These are phyloP conservation scores for Siniperca chuatsi DNA, from an alignment of 2,113 vertebrate species.

Conservation along the genomic window DNA sequence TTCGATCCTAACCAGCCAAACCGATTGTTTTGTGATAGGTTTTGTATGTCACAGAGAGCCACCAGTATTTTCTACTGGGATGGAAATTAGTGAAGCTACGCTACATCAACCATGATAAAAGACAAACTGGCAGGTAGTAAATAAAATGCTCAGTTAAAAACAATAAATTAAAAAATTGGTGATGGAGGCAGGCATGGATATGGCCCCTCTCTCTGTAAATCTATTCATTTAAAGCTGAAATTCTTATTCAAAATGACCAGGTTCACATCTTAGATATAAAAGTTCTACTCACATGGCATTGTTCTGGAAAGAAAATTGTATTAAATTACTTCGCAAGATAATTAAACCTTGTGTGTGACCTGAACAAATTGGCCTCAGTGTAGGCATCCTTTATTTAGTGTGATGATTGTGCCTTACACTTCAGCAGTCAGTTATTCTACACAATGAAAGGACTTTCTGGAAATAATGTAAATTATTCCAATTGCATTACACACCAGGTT, in stretches of 20 bases:
- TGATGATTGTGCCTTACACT: slow-evolving; percentile 2
- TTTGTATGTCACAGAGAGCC: background rate
- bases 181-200: background rate
- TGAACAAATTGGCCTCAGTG: background rate
- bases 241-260: background rate
- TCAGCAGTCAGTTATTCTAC: slow-evolving; percentile 27
- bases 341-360: slow-evolving; percentile 17
- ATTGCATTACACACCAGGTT: background rate
- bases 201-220: too few species aligned
- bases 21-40: background rate
- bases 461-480: slow-evolving; percentile 16
- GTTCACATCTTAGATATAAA: background rate
- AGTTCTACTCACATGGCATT: background rate
- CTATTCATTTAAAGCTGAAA: too few species aligned
- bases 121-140: background rate
- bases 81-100: background rate
- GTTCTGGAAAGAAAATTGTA: background rate
- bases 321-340: background rate
- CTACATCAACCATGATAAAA: background rate
- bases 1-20: background rate
- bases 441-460: slow-evolving; percentile 14
- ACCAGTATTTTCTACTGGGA: background rate
- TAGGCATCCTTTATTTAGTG: background rate
- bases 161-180: too few species aligned
- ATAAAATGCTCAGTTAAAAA: too few species aligned